Base-by-base conservation (phyloP, 2,113 vertebrate genomes). In the Gadus chalcogrammus region DNA sequence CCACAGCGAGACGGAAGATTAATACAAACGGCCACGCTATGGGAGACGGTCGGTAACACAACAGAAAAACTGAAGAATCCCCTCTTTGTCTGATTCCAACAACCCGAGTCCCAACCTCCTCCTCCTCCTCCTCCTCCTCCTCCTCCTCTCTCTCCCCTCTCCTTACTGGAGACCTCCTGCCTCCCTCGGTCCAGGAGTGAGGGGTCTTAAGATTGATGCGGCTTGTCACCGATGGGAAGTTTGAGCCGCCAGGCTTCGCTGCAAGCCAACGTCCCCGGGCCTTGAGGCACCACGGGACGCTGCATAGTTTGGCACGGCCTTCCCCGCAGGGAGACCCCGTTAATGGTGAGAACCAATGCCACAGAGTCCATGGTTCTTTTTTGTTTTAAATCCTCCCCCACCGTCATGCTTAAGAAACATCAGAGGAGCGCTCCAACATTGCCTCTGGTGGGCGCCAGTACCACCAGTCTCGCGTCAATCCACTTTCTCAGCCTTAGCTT, bases 201-300 rank as follows among this genome's bases (percentile, higher is more conserved):
- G 91, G 93, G 86, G 82, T 83, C 84, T 80, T 48, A 95, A 96
- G 95, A 97, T 95, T 95, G 93, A 98, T 97, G 94, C 86, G 69
- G 85, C 82, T 91, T 96, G 94, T 98, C 95, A 95, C 85, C 76
- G 79, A 84, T 93, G 94, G 95, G 94, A 97, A 95, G 93, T 93
- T 85, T 88, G 93, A 90, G 92, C 92, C 74, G 93, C 93, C 94
- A 91, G 90, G 94, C 93, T 93, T 92, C 92, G 89, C 91, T 94
- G 94, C 92, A 93, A 90, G 86, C 82, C 93, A 89, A 84, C 90
- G 92, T 94, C 93, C 92, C 94, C 89, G 90, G 94, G 91, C 91
- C 90, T 85, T 75, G 75, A 13, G 15, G 83, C 94, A 93, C 94
- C 72, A 86, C 92, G 88, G 95, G 96, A 94, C 77, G 76, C 91